Conservation (phyloP, 2,797 vertebrate genomes). For the Octomys mimax region DNA sequence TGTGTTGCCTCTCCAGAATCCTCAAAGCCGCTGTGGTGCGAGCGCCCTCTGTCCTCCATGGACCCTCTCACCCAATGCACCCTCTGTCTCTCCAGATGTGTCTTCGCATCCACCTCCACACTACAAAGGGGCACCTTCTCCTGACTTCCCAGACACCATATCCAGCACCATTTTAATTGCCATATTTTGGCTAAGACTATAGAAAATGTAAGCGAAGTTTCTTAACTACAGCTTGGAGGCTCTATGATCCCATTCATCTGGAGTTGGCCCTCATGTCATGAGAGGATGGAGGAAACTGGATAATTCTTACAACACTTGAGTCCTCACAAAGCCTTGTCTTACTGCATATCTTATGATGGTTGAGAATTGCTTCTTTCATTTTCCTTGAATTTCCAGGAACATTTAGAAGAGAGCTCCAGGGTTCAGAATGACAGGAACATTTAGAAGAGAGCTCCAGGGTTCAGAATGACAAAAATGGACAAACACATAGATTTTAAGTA, state of each 20-base stretch:
- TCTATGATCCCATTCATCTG: neutral
- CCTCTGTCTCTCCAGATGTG: neutral
- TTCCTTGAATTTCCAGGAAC: neutral
- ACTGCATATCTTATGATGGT: neutral
- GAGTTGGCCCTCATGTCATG: neutral
- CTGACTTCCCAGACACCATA: neutral
- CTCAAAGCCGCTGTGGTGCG: neutral
- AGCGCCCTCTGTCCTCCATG: neutral
- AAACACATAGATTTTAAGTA: neutral
- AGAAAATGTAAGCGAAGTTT: neutral
- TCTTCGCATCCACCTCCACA: neutral
- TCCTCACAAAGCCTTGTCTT: neutral
- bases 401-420: neutral
- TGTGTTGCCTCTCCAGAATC: neutral
- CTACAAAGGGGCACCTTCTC: neutral
- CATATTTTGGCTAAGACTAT: neutral
- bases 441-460: neutral
- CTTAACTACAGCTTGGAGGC: neutral
- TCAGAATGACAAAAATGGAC: neutral
- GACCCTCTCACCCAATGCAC: neutral
- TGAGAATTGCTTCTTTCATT: neutral
- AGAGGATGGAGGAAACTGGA: neutral
- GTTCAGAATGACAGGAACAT: neutral
- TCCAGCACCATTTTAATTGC: neutral
- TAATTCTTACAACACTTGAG: neutral